Base-by-base conservation (phyloP, 2,888 invertebrate genomes). In the Cecidostiba fungosa region DNA sequence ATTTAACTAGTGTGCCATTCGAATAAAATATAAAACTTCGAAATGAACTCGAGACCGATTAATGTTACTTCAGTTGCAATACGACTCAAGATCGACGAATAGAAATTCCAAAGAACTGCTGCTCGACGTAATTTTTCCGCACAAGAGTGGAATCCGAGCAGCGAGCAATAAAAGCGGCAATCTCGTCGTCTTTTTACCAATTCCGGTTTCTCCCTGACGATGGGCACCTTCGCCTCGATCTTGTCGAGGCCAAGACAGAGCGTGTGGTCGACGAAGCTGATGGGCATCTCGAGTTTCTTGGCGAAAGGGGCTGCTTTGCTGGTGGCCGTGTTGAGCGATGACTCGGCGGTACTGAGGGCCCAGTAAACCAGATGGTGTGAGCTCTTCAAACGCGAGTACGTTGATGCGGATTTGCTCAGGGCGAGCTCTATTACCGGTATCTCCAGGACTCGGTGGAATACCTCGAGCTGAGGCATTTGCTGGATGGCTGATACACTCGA, bases 191-290 rank as follows among this genome's bases (percentile, higher is more conserved):
- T 59, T 6, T n/a, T 84, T 50, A 93, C 93, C 89, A 90, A 88
- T 80, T 91, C 91, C 0, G 96, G 96, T 77, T 95, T 95, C 89
- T 96, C 96, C 78, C 95, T 95, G 76, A 96, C 96, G 12, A 96
- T 94, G 0, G 96, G 96, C 6, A 96, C 95, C 87, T 95, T 94
- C 83, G 95, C 94, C 91, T 96, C 96, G 77, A 96, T 94, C 89
- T 95, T 95, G 85, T 96, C 95, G 66, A 96, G 94, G 62, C 95
- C 96, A 78, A 95, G 95, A 72, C 96, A 96, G n/a, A 96, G 91
- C 59, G 94, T 95, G 81, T 96, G 95, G 92, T 96, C 96, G 10
- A 96, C 96, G 83, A 94, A 94, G 89, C 95, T 88, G 86, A 95
- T 95, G 70, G 95, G 95, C 50, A 92, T 92, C 91, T 95, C 94